Evolutionary conservation across 2,797 vertebrate species (phyloP), one percentile per base, ranked within the genome.

Genomic region (Sebastes flavidus): DNA sequence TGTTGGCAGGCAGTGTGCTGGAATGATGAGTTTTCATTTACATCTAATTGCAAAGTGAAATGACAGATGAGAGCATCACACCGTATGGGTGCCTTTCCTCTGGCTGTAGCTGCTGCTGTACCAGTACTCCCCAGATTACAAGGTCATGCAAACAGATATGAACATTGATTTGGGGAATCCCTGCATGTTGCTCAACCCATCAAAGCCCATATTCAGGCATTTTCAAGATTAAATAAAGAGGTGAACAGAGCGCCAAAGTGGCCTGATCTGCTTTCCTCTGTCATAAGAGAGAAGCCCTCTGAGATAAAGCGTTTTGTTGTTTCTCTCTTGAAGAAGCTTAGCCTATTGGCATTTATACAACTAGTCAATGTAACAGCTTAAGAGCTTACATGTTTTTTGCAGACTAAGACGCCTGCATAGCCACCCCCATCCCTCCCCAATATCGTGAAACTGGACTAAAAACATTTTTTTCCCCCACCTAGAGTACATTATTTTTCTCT

Each of bases 381-480:
- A 83, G 36, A 80, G 75, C 74, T 82, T 73, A 80, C 60, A 1
- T 80, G 74, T 66, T 71, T 32, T 60, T 63, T 34, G 55, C 63
- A 71, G 59, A 71, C 42, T 58, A 73, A 36, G 27, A 86, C 42
- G 7, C 20, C 12, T 38, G 25, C 66, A 60, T 3, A 29, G 29
- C 54, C 30, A 11, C 69, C 61, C 20, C 12, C 20, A 22, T 76
- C 46, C n/a, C n/a, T n/a, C 38, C 42, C 4, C 61, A 73, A 68
- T 38, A 1, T 13, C 49, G 22, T 71, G 36, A 63, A 74, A 68
- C 27, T 68, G 34, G 24, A 81, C 49, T 67, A 6, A 75, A 24
- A 10, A 30, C 18, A 6, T 55, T 25, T 25, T 20, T 42, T 77
- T 10, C 34, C 14, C 34, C 12, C 27, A 46, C 36, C 29, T 30